These are phyloP conservation scores for Sinocyclocheilus maitianheensis DNA, from an alignment of 2,113 vertebrate genomes.

Conservation along the genomic window DNA sequence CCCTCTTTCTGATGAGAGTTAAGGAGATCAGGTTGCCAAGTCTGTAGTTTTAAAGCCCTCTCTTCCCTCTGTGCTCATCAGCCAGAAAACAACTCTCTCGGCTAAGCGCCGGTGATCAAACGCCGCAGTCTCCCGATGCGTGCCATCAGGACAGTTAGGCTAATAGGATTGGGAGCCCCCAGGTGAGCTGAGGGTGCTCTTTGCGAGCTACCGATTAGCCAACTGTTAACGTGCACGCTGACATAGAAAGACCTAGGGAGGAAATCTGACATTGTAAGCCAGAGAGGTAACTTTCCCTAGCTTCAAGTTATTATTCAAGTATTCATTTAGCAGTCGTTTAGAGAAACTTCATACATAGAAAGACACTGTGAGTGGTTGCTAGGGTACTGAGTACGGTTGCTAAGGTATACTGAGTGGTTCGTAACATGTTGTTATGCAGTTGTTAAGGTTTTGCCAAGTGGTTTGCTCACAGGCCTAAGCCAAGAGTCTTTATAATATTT, in stretches of 20 bases:
- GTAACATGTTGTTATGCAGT: neutral
- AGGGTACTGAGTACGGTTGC: neutral
- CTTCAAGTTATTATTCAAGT: constrained; percentile 3
- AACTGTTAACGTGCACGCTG: constrained; percentile 65
- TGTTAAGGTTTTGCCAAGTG: neutral
- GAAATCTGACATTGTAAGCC: constrained; percentile 20
- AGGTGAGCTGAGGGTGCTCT: constrained; percentile 78
- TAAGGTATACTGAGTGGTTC: neutral
- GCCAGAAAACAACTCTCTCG: constrained; percentile 76
- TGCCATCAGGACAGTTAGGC: constrained; percentile 76
- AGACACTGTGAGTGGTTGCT: neutral
- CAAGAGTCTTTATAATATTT: neutral
- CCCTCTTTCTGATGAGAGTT: constrained; percentile 73
- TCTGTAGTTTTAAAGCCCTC: constrained; percentile 64
- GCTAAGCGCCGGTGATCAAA: constrained; percentile 81
- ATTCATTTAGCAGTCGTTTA: neutral
- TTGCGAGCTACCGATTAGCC: constrained; percentile 73
- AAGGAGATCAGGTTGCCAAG: constrained; percentile 75
- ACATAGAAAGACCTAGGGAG: constrained; percentile 10
- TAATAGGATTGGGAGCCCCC: constrained; percentile 83
- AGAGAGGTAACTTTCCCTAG: constrained; percentile 18
- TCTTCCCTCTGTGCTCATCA: constrained; percentile 59
- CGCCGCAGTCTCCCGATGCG: constrained; percentile 66
- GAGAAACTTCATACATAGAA: neutral
- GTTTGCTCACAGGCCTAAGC: neutral